phyloP scores from a whole-genome alignment of 2,113 vertebrate species.

The Pipra filicauda region DNA sequence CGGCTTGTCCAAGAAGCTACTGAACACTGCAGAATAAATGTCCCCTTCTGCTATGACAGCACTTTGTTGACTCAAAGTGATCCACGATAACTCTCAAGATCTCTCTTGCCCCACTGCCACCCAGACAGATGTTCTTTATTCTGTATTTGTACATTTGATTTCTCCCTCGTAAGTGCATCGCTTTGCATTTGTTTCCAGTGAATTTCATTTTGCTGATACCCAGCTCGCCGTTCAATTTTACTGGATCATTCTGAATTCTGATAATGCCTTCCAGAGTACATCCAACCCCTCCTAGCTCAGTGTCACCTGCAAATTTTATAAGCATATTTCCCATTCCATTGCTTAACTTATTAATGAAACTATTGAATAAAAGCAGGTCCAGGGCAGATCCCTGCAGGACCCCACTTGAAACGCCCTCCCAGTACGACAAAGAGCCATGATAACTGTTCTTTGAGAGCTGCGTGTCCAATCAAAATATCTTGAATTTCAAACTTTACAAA shows the following conservation, averaged over 20 bases:
- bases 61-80: background rate
- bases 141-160: background rate
- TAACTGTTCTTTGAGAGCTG: constrained; percentile 6
- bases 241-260: constrained; percentile 19
- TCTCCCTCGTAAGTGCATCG: background rate
- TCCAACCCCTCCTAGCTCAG: background rate
- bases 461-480: background rate
- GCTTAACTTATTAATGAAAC: constrained; percentile 54
- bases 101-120: background rate
- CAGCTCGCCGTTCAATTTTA: background rate
- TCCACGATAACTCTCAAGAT: background rate
- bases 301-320: constrained; percentile 29
- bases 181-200: constrained; percentile 22
- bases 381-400: constrained; percentile 24
- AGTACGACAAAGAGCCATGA: background rate
- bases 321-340: background rate
- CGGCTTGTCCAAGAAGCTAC: background rate
- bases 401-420: constrained; percentile 26
- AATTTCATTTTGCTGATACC: constrained; percentile 1
- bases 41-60: background rate
- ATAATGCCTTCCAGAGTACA: background rate
- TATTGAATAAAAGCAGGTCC: background rate
- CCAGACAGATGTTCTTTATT: background rate
- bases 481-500: constrained; percentile 46
- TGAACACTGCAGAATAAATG: background rate